A percentile compares a stretch with the other conserved stretches of the same genome.
Conservation (phyloP, 2,888 invertebrate species). For the Agelastica alni region DNA sequence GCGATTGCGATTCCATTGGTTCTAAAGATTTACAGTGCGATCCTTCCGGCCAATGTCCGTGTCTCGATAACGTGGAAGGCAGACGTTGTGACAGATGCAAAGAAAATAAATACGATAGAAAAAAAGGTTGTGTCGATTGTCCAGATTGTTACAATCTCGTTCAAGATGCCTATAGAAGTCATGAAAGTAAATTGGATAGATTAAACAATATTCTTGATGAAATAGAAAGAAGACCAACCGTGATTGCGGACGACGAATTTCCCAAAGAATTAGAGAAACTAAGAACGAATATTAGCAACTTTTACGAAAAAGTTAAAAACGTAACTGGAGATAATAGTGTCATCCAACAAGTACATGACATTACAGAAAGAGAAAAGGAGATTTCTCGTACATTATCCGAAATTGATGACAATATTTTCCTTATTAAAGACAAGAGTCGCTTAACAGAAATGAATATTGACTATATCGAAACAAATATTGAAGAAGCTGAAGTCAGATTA, state of each 20-base stretch:
- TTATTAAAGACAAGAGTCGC: slow-evolving; percentile 42
- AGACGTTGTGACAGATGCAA: slow-evolving; percentile 93
- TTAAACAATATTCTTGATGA: slow-evolving; percentile 78
- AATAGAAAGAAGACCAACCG: slow-evolving; percentile 90
- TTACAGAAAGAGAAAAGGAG: slow-evolving; percentile 70
- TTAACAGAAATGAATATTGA: slow-evolving; percentile 28
- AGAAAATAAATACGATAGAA: slow-evolving; percentile 93
- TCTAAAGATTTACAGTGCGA: slow-evolving; percentile 89
- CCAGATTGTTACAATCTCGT: slow-evolving; percentile 96
- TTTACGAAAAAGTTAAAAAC: slow-evolving; percentile 75
- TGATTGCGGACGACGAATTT: slow-evolving; percentile 90
- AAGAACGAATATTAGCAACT: slow-evolving; percentile 72
- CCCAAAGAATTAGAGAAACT: slow-evolving; percentile 80
- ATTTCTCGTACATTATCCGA: slow-evolving; percentile 62
- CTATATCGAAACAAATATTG: slow-evolving; percentile 33
- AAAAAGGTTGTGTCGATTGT: slow-evolving; percentile 88
- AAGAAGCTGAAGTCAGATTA: slow-evolving; percentile 56
- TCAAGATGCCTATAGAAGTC: slow-evolving; percentile 80
- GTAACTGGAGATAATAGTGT: slow-evolving; percentile 56
- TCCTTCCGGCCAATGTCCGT: slow-evolving; percentile 83
- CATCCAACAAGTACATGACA: slow-evolving; percentile 65
- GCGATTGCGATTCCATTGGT: slow-evolving; percentile 89
- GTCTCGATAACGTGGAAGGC: slow-evolving; percentile 90
- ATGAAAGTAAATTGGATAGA: slow-evolving; percentile 73
- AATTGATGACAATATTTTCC: slow-evolving; percentile 56